These are phyloP conservation scores for Limosa lapponica DNA, from an alignment of 2,797 vertebrate species.

Conservation along the genomic window DNA sequence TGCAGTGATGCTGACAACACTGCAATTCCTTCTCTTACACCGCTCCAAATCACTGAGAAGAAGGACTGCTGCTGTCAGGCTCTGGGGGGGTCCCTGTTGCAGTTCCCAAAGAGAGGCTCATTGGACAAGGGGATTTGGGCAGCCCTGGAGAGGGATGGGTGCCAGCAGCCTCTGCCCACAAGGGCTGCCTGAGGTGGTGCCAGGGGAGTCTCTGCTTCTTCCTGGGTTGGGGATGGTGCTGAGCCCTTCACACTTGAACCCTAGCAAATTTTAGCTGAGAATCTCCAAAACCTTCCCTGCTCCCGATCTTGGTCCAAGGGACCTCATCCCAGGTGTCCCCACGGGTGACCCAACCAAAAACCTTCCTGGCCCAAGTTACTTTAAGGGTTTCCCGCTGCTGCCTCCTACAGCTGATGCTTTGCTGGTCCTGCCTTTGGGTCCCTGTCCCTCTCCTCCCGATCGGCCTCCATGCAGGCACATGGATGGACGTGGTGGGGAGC, in stretches of 20 bases:
- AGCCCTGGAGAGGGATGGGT: background rate
- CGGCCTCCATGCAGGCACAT: rapidly evolving
- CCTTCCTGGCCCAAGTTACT: background rate
- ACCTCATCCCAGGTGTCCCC: background rate
- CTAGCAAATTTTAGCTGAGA: rapidly evolving
- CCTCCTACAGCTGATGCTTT: background rate
- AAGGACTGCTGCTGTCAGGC: rapidly evolving
- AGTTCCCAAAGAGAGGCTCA: rapidly evolving
- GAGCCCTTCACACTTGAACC: background rate
- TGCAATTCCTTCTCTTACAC: rapidly evolving
- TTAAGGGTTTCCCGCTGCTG: background rate
- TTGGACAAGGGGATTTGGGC: background rate
- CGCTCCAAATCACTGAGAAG: rapidly evolving
- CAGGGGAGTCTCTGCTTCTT: rapidly evolving
- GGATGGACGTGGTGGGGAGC: background rate
- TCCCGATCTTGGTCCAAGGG: rapidly evolving
- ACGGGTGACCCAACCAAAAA: rapidly evolving
- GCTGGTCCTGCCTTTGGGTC: background rate
- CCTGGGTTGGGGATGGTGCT: rapidly evolving
- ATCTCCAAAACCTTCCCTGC: background rate
- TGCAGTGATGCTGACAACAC: rapidly evolving
- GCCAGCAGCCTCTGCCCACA: rapidly evolving
- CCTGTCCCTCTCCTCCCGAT: background rate
- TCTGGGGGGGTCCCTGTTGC: rapidly evolving
- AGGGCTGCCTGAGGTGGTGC: rapidly evolving